phyloP scores from a whole-genome alignment of 2,113 vertebrate species.

The Ptilonorhynchus violaceus region DNA sequence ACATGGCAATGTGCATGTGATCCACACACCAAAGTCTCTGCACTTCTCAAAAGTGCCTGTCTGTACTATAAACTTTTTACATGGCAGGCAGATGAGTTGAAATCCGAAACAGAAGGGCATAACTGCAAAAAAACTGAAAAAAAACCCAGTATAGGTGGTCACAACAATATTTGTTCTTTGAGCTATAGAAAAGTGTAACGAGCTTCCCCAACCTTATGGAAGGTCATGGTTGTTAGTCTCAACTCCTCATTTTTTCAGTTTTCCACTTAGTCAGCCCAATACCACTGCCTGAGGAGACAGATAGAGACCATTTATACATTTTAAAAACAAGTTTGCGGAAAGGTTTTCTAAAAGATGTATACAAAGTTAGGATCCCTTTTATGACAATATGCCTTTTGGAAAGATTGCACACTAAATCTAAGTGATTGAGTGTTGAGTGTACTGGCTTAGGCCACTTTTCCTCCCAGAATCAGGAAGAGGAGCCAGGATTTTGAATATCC shows the following conservation, averaged over 20 bases:
- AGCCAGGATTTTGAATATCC: conserved; percentile 31
- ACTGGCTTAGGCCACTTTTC: background rate
- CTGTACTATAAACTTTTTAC: background rate
- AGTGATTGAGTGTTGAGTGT: background rate
- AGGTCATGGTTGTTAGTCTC: background rate
- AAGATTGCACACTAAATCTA: background rate
- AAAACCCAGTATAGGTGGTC: background rate
- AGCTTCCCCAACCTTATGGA: background rate
- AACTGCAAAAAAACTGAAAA: background rate
- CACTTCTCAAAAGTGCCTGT: background rate
- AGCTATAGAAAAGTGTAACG: background rate
- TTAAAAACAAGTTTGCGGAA: background rate
- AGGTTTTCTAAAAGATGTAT: background rate
- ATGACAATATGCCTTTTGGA: background rate
- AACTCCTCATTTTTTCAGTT: background rate
- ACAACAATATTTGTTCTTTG: background rate
- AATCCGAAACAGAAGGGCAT: background rate
- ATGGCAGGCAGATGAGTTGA: background rate
- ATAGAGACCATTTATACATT: background rate
- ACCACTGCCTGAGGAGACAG: background rate
- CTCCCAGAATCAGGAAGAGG: conserved; percentile 1
- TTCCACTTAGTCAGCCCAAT: background rate
- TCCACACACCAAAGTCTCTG: background rate
- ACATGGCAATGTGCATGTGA: background rate
- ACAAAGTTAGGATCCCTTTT: background rate